Percentiles rank a stretch among this genome's conserved stretches.
Conservation (phyloP, 2,113 vertebrate genomes). For the Corapipo altera region DNA sequence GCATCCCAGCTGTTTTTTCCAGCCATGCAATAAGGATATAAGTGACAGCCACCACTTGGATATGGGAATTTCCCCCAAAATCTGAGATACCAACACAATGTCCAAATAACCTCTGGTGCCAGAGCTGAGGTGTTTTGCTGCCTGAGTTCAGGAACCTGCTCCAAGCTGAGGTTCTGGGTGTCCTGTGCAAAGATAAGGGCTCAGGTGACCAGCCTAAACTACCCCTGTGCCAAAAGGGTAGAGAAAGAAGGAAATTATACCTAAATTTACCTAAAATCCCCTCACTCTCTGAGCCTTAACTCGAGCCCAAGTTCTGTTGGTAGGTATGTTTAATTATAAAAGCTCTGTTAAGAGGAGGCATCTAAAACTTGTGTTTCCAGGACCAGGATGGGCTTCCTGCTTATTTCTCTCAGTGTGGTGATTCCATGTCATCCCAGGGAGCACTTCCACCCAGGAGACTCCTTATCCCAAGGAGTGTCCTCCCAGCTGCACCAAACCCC, state of each 20-base stretch:
- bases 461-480: fast-evolving
- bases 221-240: not conserved
- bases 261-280: not conserved
- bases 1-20: not conserved
- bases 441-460: not conserved
- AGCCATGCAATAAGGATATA: not conserved
- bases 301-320: not conserved
- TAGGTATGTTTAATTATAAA: not conserved
- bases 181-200: not conserved
- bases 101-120: not conserved
- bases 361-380: not conserved
- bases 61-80: not conserved
- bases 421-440: not conserved
- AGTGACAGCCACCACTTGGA: not conserved
- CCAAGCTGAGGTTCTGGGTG: not conserved
- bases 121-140: not conserved
- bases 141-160: not conserved
- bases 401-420: not conserved
- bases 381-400: not conserved
- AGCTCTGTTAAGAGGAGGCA: not conserved
- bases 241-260: not conserved
- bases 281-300: no score
- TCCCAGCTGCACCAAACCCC: not conserved
- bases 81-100: fast-evolving
- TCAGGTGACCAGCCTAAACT: not conserved